Evolutionary conservation across 2,113 vertebrate genomes (phyloP), one percentile per base, ranked within the genome.

Genomic region (Amphilophus citrinellus): DNA sequence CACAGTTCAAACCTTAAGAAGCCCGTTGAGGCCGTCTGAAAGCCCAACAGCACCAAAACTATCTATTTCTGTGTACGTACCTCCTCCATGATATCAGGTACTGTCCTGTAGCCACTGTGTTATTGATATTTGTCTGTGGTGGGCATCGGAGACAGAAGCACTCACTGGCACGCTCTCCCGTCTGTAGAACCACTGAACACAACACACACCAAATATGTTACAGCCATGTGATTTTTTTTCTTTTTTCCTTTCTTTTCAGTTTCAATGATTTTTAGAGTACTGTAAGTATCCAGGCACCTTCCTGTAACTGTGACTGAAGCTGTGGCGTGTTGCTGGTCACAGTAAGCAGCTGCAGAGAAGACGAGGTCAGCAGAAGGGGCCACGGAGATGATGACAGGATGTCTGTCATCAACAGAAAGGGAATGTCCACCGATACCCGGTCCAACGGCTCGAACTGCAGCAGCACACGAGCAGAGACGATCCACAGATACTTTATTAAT

Each of bases 81-180:
- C 98, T 98, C 91, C 97, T 98, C 98, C 98, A 99, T 62, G 96
- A 97, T 83, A 99, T 94, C 24, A 96, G 3, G 35, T 99, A 99
- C 88, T 95, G 96, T 37, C 98, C 98, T 6, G 98, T 97, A 15
- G 98, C 96, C 63, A 98, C 96, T 18, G 97, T 97, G 85, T 90
- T 95, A 84, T 93, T 96, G 56, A 88, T 93, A 62, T 88, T 96
- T 59, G 91, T 93, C 77, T 92, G 77, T 1, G 97, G 94, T 3
- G 98, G 98, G 89, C 98, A 98, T 8, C 93, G 95, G 77, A 99
- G 97, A 87, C 97, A 98, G 90, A 98, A 99, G 90, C 98, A 99
- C 88, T 99, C 98, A 18, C 98, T 99, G 77, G 97, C 98, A 68
- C 97, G 97, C 91, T 99, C 98, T 7, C 96, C 96, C 11, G 97